Conservation (phyloP, 2,888 invertebrate genomes). For the Eupithecia pulchellata region DNA sequence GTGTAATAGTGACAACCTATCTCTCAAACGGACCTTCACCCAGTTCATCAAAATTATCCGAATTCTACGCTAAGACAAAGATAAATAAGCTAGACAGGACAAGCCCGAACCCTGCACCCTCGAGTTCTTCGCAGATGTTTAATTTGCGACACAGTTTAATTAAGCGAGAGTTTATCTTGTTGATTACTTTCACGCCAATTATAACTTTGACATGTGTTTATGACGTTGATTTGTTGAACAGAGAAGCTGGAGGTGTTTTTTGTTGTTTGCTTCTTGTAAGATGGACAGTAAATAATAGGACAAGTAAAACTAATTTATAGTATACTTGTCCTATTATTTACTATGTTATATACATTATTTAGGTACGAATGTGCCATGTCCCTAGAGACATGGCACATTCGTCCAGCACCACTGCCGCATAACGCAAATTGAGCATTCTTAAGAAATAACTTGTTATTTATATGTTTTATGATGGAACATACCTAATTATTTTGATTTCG, state of each 20-base stretch:
- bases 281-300: too few species aligned
- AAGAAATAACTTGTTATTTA: too few species aligned
- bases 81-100: constrained; percentile 16
- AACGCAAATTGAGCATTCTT: too few species aligned
- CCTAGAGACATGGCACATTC: too few species aligned
- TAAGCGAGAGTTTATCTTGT: constrained; percentile 80
- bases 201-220: constrained; percentile 74
- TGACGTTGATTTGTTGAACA: constrained; percentile 60
- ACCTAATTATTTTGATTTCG: too few species aligned
- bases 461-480: too few species aligned
- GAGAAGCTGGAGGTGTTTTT: neutral
- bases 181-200: constrained; percentile 80
- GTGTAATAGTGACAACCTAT: neutral
- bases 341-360: too few species aligned
- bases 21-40: neutral
- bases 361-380: too few species aligned
- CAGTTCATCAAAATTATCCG: constrained; percentile 5
- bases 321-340: too few species aligned
- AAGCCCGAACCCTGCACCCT: constrained; percentile 41
- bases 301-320: too few species aligned
- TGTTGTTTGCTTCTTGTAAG: too few species aligned
- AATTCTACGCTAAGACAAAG: neutral
- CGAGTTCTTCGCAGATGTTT: constrained; percentile 71
- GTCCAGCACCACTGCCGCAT: too few species aligned
- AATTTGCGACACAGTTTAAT: constrained; percentile 82